A percentile compares a stretch with the other conserved stretches of the same genome.
phyloP scores from a whole-genome alignment of 1,140 invertebrate species.

The Aphaenogaster ashmeadi region DNA sequence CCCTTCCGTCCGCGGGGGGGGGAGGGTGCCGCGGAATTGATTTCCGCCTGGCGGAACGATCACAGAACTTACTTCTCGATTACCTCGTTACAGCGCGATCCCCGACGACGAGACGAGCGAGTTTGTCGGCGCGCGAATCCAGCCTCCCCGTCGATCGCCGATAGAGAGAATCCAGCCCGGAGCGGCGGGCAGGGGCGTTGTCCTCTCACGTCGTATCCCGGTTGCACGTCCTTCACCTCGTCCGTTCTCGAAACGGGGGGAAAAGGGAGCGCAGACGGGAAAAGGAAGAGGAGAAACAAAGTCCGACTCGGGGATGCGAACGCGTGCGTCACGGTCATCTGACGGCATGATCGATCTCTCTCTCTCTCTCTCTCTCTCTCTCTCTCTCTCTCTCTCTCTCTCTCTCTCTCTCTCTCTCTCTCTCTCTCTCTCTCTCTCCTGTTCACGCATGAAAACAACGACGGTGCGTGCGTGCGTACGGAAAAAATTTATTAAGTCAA shows the following conservation, averaged over 20 bases:
- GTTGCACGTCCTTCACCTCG: slow-evolving; percentile 18
- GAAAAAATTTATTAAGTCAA: background rate
- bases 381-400: background rate
- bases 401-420: background rate
- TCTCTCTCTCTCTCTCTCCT: background rate
- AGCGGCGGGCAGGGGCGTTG: slow-evolving; percentile 38
- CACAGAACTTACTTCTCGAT: slow-evolving; percentile 35
- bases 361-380: background rate
- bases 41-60: slow-evolving; percentile 28
- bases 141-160: background rate
- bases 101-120: background rate
- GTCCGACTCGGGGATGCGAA: background rate
- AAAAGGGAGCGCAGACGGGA: background rate
- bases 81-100: slow-evolving; percentile 21
- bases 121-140: slow-evolving; percentile 21
- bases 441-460: slow-evolving; percentile 4
- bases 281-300: background rate
- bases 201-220: background rate
- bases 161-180: slow-evolving; percentile 3
- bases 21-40: background rate
- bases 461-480: background rate
- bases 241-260: background rate
- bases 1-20: too few relatives aligned
- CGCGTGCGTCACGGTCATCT: background rate
- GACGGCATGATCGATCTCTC: background rate